phyloP scores from a whole-genome alignment of 2,888 invertebrate species.

The Criorhina ranunculi region DNA sequence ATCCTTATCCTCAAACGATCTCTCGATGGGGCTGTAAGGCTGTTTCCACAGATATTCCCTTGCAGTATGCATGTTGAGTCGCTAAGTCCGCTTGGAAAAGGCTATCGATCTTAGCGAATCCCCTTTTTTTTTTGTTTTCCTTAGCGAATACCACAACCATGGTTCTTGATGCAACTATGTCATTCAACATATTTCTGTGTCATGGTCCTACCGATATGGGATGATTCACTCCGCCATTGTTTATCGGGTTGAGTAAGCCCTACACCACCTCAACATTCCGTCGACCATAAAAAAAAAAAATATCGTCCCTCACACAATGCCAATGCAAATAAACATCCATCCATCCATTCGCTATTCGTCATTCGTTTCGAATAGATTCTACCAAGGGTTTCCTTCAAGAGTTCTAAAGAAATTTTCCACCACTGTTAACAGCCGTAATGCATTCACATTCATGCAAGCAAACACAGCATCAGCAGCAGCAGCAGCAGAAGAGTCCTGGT shows the following conservation, averaged over 20 bases:
- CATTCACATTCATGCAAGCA: conserved; percentile 44
- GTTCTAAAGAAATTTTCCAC: conserved; percentile 34
- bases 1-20: no score
- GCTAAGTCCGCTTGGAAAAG: no score
- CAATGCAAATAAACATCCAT: conserved; percentile 57
- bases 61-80: no score
- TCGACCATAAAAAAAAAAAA: conserved; percentile 50
- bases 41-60: no score
- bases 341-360: neutral
- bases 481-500: conserved; percentile 22
- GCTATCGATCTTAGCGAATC: no score
- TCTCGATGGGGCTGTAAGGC: no score
- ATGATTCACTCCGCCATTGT: no score
- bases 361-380: conserved; percentile 49
- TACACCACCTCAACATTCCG: conserved; percentile 43
- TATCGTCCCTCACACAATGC: conserved; percentile 48
- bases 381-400: conserved; percentile 20
- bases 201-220: neutral
- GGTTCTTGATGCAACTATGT: neutral
- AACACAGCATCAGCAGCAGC: conserved; percentile 30
- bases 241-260: neutral
- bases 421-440: conserved; percentile 13
- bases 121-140: no score
- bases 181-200: neutral
- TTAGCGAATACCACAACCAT: no score